Evolutionary conservation across 2,888 invertebrate genomes (phyloP), one percentile per base, ranked within the genome.

Genomic region (Stictocephala bisonia): DNA sequence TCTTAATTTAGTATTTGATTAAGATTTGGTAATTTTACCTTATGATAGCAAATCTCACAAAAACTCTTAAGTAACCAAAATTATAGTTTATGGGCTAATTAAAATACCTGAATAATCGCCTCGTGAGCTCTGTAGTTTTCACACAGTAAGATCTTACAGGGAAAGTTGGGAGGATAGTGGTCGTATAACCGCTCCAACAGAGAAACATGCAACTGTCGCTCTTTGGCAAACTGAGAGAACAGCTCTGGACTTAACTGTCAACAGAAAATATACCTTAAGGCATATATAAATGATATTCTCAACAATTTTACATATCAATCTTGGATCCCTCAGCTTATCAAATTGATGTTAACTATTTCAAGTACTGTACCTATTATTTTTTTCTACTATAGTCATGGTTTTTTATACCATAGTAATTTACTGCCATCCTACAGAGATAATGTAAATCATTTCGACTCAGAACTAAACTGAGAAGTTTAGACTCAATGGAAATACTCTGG

Each of bases 81-180:
- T n/a, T n/a, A n/a, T n/a, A n/a, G n/a, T n/a, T n/a, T n/a, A n/a
- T n/a, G n/a, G n/a, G n/a, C n/a, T n/a, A 66, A 24, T 2, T 40
- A 26, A 24, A 72, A 73, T 79, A 84, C 84, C 82, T 90, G 88
- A 20, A 94, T 91, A 74, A 94, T 94, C 29, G 92, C 91, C 79
- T 91, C 89, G 83, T 94, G 94, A 0, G 94, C 93, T 56, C 94
- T 87, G 83, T 94, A 94, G 82, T 94, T 95, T 82, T 93, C 93
- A 81, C 92, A 91, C 0, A 94, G 85, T 78, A 93, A 86, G 74
- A 94, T 91, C 84, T 92, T 92, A 83, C 93, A 93, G 0, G 92
- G 90, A 81, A 91, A 92, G 75, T 87, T 86, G 2, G 87, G 85
- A 0, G 93, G 92, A 82, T 94, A 95, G 71, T 90, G 87, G 79